Conservation (phyloP, 2,113 vertebrate genomes). For the Corynorhinus townsendii region DNA sequence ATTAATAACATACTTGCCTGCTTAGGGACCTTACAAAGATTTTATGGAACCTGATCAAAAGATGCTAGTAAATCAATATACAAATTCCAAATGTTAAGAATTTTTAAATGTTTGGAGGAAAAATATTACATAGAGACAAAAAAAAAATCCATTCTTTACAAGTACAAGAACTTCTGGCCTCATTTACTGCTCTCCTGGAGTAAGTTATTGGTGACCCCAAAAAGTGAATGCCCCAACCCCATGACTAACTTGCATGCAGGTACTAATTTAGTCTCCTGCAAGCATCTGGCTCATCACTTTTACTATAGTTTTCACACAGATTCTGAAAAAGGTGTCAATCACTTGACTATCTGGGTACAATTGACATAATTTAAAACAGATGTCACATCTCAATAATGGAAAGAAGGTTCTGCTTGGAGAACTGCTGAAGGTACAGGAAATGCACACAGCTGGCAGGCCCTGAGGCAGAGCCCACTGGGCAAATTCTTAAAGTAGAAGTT, state of each 20-base stretch:
- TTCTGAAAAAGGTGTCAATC: slow-evolving; percentile 34
- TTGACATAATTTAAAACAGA: slow-evolving; percentile 59
- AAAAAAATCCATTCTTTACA: neutral
- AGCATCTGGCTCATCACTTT: slow-evolving; percentile 20
- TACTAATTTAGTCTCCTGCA: neutral
- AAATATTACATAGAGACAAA: neutral
- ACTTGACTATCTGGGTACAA: slow-evolving; percentile 15
- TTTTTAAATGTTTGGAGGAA: slow-evolving; percentile 20
- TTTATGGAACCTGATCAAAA: slow-evolving; percentile 1
- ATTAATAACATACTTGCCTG: neutral
- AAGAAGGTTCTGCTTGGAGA: slow-evolving; percentile 1
- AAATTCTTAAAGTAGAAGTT: neutral
- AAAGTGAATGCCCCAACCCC: neutral
- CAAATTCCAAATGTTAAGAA: neutral
- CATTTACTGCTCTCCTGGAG: neutral
- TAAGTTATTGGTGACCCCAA: neutral
- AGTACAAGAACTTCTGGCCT: neutral
- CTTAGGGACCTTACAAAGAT: neutral
- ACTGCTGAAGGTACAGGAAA: neutral
- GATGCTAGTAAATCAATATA: neutral
- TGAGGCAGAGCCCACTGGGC: neutral
- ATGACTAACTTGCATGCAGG: neutral
- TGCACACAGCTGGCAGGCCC: neutral
- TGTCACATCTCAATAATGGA: slow-evolving; percentile 28
- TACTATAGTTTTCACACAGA: slow-evolving; percentile 20